Evolutionary conservation across 2,888 invertebrate species (phyloP).

Genomic region (Lymantria dispar): DNA sequence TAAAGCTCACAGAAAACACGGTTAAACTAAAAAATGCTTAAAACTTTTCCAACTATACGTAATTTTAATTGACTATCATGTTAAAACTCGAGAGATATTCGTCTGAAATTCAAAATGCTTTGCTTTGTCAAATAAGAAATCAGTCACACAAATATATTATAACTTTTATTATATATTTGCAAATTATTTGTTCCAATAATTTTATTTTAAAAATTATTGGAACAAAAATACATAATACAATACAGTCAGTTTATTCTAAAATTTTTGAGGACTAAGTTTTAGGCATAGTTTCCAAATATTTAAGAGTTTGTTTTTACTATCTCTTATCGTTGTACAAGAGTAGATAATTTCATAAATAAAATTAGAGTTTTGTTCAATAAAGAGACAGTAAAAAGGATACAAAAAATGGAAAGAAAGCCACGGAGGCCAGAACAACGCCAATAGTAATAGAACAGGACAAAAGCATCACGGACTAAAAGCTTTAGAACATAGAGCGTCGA

Average conservation of each 20-base stretch:
- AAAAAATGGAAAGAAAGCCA: constrained; percentile 29
- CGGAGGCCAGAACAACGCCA: constrained; percentile 32
- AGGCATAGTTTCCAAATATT: not conserved
- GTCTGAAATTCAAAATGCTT: too few species aligned
- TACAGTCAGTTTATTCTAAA: too few species aligned
- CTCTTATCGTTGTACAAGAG: constrained; percentile 9
- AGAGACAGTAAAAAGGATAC: constrained; percentile 19
- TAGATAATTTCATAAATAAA: not conserved
- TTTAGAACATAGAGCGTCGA: constrained; percentile 70
- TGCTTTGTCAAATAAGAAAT: too few species aligned
- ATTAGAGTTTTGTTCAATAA: not conserved
- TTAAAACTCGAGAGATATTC: too few species aligned
- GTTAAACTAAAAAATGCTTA: constrained; percentile 14
- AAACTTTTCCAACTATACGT: constrained; percentile 2
- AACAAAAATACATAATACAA: not conserved
- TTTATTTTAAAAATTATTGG: not conserved
- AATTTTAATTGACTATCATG: too few species aligned
- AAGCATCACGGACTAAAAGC: constrained; percentile 48
- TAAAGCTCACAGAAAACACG: constrained; percentile 23
- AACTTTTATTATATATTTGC: too few species aligned
- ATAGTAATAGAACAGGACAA: constrained; percentile 23
- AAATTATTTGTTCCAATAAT: too few species aligned
- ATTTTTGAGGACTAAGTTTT: constrained; percentile 3
- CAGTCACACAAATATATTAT: too few species aligned
- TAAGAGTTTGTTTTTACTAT: constrained; percentile 1